phyloP scores from a whole-genome alignment of 2,113 vertebrate species.

The Hepsetus odoe region DNA sequence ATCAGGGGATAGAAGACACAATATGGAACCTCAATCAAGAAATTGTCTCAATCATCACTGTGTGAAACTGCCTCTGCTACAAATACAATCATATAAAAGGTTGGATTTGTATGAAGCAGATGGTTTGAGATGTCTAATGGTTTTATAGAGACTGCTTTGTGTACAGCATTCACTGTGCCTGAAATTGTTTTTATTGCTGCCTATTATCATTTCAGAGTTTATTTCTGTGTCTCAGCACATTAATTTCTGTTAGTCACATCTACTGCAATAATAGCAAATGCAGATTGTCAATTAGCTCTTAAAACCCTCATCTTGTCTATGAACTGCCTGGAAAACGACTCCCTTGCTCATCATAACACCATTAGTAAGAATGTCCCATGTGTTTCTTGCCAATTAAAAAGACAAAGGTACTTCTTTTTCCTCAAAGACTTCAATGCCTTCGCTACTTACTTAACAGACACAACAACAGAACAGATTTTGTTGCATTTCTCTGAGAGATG shows the following conservation, averaged over 20 bases:
- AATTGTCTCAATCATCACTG: conserved; percentile 4
- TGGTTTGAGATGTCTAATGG: conserved; percentile 2
- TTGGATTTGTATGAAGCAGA: conserved; percentile 14
- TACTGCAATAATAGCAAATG: not conserved
- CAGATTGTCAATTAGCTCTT: not conserved
- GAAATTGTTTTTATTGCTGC: not conserved
- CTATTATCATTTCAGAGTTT: not conserved
- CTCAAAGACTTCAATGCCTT: not conserved
- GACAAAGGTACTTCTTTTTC: not conserved
- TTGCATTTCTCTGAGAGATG: too few species aligned
- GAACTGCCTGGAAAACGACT: not conserved
- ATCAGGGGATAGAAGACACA: conserved; percentile 8
- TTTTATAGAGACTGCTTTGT: not conserved
- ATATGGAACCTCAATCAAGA: not conserved
- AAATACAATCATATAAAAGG: conserved; percentile 1
- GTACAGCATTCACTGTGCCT: conserved; percentile 1
- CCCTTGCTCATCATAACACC: not conserved
- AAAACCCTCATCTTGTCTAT: not conserved
- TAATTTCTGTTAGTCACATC: conserved; percentile 8
- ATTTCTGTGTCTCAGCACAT: not conserved
- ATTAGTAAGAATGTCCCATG: not conserved
- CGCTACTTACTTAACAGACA: not conserved
- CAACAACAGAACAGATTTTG: not conserved
- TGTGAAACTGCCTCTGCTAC: not conserved
- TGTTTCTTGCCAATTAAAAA: not conserved